These are phyloP conservation scores for Byasa hedistus DNA, from an alignment of 2,888 invertebrate species.

Conservation along the genomic window DNA sequence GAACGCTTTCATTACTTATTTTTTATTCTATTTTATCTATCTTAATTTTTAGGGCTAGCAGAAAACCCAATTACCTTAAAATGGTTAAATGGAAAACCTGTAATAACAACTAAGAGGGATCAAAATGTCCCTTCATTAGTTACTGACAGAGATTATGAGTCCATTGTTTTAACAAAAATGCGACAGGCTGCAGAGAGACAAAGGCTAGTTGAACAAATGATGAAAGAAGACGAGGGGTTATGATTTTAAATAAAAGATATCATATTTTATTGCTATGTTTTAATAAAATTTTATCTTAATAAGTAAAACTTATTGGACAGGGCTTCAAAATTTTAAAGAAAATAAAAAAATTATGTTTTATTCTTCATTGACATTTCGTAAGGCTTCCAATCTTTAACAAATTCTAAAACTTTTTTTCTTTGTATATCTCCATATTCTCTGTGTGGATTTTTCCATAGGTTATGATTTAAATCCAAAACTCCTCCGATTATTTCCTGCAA, in stretches of 20 bases:
- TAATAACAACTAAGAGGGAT: conserved; percentile 61
- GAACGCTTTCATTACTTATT: background rate
- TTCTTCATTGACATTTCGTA: conserved; percentile 78
- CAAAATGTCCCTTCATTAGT: conserved; percentile 62
- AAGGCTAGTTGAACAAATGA: conserved; percentile 84
- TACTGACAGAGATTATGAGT: conserved; percentile 88
- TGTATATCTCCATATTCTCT: conserved; percentile 87
- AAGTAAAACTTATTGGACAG: background rate
- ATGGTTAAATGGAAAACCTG: conserved; percentile 81
- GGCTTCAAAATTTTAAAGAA: background rate
- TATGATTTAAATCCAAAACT: conserved; percentile 93
- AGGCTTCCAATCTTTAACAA: conserved; percentile 85
- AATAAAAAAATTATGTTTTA: conserved; percentile 26
- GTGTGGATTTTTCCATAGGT: conserved; percentile 90
- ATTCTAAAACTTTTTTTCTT: conserved; percentile 86
- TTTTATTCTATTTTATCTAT: background rate
- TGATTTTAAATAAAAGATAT: conserved; percentile 32
- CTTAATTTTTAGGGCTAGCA: conserved; percentile 77
- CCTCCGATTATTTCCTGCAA: conserved; percentile 95
- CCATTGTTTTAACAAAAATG: conserved; percentile 87
- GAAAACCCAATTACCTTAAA: conserved; percentile 86
- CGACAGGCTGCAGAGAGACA: conserved; percentile 93
- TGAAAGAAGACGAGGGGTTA: conserved; percentile 73
- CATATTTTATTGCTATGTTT: conserved; percentile 6
- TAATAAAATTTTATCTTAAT: background rate